phyloP scores from a whole-genome alignment of 2,797 vertebrate species.

The Siniperca obscura region DNA sequence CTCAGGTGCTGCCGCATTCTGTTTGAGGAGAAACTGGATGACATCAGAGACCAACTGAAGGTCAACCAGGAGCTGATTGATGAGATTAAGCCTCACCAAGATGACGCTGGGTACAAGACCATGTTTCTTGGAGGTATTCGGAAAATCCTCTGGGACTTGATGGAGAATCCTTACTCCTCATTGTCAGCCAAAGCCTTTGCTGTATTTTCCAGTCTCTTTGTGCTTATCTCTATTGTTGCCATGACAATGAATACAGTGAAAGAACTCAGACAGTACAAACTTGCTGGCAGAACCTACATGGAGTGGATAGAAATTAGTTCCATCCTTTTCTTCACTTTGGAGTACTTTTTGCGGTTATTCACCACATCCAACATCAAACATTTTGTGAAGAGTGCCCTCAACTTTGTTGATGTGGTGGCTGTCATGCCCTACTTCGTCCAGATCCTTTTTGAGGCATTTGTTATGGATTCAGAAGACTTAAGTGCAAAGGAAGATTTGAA shows the following conservation, averaged over 20 bases:
- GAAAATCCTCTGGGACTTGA: constrained; percentile 89
- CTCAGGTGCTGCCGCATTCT: constrained; percentile 90
- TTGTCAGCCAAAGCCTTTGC: constrained; percentile 90
- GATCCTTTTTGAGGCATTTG: constrained; percentile 88
- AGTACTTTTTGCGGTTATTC: constrained; percentile 89
- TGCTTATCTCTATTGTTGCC: constrained; percentile 91
- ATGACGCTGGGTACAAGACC: constrained; percentile 81
- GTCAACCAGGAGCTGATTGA: constrained; percentile 90
- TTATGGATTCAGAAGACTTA: constrained; percentile 81
- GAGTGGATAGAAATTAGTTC: constrained; percentile 90
- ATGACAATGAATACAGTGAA: constrained; percentile 93
- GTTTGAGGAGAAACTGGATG: constrained; percentile 91
- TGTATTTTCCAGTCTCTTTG: constrained; percentile 91
- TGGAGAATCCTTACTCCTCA: constrained; percentile 93
- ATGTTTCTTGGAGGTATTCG: constrained; percentile 87
- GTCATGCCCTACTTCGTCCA: constrained; percentile 94
- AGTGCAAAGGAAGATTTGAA: constrained; percentile 89
- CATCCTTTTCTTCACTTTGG: constrained; percentile 91
- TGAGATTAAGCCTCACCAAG: constrained; percentile 88
- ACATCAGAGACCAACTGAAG: constrained; percentile 90
- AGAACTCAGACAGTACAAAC: constrained; percentile 86
- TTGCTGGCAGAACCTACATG: constrained; percentile 89
- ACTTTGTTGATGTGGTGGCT: constrained; percentile 91
- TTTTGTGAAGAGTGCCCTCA: constrained; percentile 90
- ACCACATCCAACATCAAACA: constrained; percentile 87